Evolutionary conservation across 2,888 invertebrate species (phyloP).

Genomic region (Andrena bicolor): DNA sequence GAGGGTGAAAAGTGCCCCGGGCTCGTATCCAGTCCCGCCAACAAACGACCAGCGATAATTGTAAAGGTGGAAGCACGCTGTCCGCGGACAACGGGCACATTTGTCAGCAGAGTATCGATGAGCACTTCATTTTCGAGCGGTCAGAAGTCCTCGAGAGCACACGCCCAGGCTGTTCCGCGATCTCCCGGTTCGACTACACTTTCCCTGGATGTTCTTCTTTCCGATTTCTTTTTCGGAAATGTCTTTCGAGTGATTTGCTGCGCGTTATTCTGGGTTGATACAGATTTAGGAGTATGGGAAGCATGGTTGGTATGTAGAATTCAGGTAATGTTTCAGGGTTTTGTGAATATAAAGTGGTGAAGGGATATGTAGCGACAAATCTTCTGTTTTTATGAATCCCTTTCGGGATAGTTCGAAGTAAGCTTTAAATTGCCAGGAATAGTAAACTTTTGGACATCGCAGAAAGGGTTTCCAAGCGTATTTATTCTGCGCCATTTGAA

Average conservation of each 20-base stretch:
- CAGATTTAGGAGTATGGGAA: no score
- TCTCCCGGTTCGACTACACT: background rate
- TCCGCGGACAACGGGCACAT: slow-evolving; percentile 67
- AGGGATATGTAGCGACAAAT: background rate
- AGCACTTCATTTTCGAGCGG: slow-evolving; percentile 69
- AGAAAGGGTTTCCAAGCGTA: background rate
- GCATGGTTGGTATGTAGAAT: no score
- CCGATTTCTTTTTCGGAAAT: no score
- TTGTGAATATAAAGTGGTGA: no score
- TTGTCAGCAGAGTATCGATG: slow-evolving; percentile 74
- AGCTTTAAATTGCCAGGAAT: background rate
- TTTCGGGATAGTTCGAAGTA: background rate
- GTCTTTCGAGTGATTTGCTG: no score
- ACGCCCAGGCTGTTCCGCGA: slow-evolving; percentile 36
- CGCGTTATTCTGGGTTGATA: no score
- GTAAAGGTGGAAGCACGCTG: slow-evolving; percentile 52
- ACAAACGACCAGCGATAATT: slow-evolving; percentile 51
- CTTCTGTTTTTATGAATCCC: background rate
- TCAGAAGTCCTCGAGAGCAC: slow-evolving; percentile 31
- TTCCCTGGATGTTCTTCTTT: background rate
- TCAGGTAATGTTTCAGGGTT: no score
- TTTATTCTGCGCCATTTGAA: slow-evolving; percentile 8
- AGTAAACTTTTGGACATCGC: background rate
- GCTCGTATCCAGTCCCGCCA: slow-evolving; percentile 40
- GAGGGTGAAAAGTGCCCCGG: slow-evolving; percentile 44